Base-by-base conservation (phyloP, 2,888 invertebrate genomes). In the Desoria tigrina region DNA sequence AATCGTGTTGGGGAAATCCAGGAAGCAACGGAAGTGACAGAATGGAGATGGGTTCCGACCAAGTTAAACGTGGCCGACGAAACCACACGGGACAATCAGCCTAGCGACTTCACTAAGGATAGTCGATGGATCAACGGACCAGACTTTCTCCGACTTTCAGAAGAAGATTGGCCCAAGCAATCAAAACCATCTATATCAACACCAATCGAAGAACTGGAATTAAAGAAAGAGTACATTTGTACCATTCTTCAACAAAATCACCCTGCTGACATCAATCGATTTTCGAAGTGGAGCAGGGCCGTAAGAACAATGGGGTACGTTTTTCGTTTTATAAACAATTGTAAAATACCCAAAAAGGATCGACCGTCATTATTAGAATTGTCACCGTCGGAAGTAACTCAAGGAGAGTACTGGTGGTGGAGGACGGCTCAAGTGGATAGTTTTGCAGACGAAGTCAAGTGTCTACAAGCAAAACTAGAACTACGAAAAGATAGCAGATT, bases 31-130 rank as follows among this genome's bases (percentile, higher is more conserved):
- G 58, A 63, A 2, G 49, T 39, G 0, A 23, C 16, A 0, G 21
- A 61, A 3, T 76, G 76, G 75, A 49, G 54, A 3, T 73, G 71
- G 57, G 58, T 73, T 6, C 68, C 71, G 2, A n/a, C n/a, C n/a
- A n/a, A n/a, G n/a, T n/a, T n/a, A n/a, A n/a, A n/a, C n/a, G n/a
- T n/a, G n/a, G n/a, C 74, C 0, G 72, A 74, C 37, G 69, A 71
- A 18, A 70, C 65, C 9, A 74, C 73, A 1, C 23, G 67, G 18
- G 69, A 71, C 9, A 45, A 21, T 11, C 21, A 2, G 2, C 37
- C 21, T 0, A 6, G 26, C n/a, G 58, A 65, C 16, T 18, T 67
- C 14, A 42, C 23, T 1, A 1, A 39, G 1, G 1, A 50, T n/a
- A 53, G 57, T 18, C 50, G 72, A 18, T 76, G 73, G 74, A 32